Base-by-base conservation (phyloP, 2,888 invertebrate species). In the Aphodius sticticus region DNA sequence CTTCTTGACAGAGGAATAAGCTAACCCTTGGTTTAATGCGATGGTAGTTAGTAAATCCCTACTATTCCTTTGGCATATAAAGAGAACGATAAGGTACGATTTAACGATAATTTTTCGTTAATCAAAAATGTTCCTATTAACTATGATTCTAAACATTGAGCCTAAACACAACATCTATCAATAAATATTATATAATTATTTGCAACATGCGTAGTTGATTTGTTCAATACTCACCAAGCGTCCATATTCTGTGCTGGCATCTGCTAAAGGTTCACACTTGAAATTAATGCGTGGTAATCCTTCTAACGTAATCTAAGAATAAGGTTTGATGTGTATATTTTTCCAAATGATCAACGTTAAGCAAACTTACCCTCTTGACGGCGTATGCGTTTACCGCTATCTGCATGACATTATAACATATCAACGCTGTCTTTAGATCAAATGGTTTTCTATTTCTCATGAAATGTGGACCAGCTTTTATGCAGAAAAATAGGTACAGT, bases 381-480 rank as follows among this genome's bases (percentile, higher is more conserved):
- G 87, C 77, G 80, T 84, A 87, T 5, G 76, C 72, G 77, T 86
- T 87, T 6, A 82, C 78, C 6, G 86, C 84, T 36, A 95, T 93
- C 90, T 95, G 95, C 70, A 92, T 85, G 6, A 93, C 86, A 86
- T 95, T 94, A 86, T 94, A 95, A 0, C 91, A 79, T 76, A 94
- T 90, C 82, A 95, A 90, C 7, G 92, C 80, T 74, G 88, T 90
- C 84, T 93, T 91, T 26, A 95, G 86, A 16, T 93, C 90, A 85
- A 91, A 92, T 0, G 95, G 92, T 76, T 91, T 89, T 6, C 93
- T 89, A 83, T 93, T 90, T 80, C 90, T 91, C 95, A 95, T 95
- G 77, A 92, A 88, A 26, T 90, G 89, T 0, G 94, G 94, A 0
- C 95, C 94, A 87, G 92, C 90, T 72, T 90, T 88, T 9, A 90